phyloP scores from a whole-genome alignment of 2,113 vertebrate genomes.

The Tragelaphus buxtoni region DNA sequence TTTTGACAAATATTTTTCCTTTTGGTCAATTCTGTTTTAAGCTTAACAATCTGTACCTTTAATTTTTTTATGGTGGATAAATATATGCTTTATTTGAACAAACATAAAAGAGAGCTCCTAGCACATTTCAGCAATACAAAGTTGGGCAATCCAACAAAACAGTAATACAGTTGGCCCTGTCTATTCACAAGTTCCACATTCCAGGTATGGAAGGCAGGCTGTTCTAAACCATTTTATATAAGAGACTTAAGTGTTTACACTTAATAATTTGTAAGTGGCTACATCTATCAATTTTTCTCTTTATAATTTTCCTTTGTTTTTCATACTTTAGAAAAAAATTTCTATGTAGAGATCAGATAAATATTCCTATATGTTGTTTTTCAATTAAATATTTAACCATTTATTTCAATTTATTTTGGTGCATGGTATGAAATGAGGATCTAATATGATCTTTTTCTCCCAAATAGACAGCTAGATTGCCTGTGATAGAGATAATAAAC shows the following conservation, averaged over 20 bases:
- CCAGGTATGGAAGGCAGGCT: background rate
- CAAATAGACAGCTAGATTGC: background rate
- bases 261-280: background rate
- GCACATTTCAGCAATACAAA: slow-evolving; percentile 21
- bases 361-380: background rate
- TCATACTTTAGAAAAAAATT: background rate
- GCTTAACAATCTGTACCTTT: background rate
- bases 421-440: background rate
- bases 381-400: background rate
- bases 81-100: slow-evolving; percentile 6
- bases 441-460: background rate
- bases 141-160: background rate
- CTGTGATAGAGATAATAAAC: background rate
- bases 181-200: background rate
- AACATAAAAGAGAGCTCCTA: background rate
- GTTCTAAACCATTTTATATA: background rate
- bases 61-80: background rate
- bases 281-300: background rate
- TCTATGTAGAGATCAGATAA: background rate
- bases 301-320: background rate
- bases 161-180: background rate
- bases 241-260: background rate
- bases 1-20: background rate
- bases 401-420: slow-evolving; percentile 4
- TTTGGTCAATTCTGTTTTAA: background rate